Evolutionary conservation across 92 coral and sea anemone species (phyloP), one percentile per base, ranked within the genome.

Genomic region (Epizoanthus scotinus): DNA sequence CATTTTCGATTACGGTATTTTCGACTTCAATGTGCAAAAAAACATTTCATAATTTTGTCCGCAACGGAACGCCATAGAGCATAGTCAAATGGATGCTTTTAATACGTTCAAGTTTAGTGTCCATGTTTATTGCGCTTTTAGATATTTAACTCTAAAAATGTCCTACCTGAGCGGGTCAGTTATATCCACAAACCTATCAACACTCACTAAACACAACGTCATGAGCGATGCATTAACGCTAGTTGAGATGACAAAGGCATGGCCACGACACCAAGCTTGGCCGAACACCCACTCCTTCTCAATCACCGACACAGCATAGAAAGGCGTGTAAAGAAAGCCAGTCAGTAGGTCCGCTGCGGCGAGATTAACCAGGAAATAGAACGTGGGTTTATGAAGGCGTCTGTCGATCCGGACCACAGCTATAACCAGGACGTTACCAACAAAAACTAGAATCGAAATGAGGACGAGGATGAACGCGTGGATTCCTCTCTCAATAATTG

Each of bases 291-390:
- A 88, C 8, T 34, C 54, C 73, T 79, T 83, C 22, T 84, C 67
- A 0, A 88, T 71, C 21, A 88, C 87, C 34, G 88, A 56, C 20
- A 81, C 82, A 15, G 73, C 80, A 49, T 88, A 88, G 44, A 88
- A 79, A 9, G 91, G 91, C n/a, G 66, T 64, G 34, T 88, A 88
- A 21, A 70, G 27, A 5, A 58, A 66, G 7, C 88, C 82, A 1
- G 84, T 81, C 49, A 88, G 52, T 27, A 88, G 55, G 44, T 88
- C 91, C 3, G 91, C 91, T 18, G 71, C 79, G 15, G 84, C 78
- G n/a, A 88, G 72, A 59, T 88, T 88, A 49, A 84, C 86, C 2
- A 88, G 68, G 81, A 88, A 84, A 64, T 84, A 88, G 21, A 88
- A 88, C 3, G 91, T 88, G 5, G 91, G 91, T 60, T 71, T 67